Evolutionary conservation across 2,797 vertebrate genomes (phyloP).

Genomic region (Sebastes minor): DNA sequence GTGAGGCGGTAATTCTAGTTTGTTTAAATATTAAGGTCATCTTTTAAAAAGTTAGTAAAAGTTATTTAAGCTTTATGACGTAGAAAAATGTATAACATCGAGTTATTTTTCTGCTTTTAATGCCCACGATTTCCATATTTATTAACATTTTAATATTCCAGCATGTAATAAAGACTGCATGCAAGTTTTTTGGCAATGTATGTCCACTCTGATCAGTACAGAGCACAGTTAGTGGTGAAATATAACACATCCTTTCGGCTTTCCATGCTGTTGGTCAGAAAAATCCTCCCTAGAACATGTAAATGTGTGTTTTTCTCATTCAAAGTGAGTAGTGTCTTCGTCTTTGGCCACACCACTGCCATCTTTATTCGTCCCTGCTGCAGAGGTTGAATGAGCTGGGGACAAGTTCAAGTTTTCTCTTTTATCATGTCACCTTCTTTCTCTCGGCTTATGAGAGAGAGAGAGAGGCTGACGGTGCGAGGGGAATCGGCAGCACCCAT

Average conservation of each 20-base stretch:
- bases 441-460: background rate
- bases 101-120: background rate
- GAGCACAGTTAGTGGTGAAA: rapidly evolving
- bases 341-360: background rate
- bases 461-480: background rate
- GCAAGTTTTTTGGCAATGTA: background rate
- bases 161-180: background rate
- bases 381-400: background rate
- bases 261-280: background rate
- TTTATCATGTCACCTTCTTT: conserved; percentile 15
- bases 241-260: rapidly evolving
- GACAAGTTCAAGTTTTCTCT: background rate
- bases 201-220: background rate
- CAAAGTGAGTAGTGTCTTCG: background rate
- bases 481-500: background rate
- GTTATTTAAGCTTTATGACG: background rate
- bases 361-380: background rate
- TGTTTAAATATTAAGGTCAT: background rate
- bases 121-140: background rate
- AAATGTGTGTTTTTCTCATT: background rate
- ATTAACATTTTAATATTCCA: background rate
- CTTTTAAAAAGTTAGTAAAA: background rate
- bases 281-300: no score
- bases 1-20: no score
- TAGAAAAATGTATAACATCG: background rate